Conservation (phyloP, 2,113 vertebrate genomes). For the Cyrtonyx montezumae region DNA sequence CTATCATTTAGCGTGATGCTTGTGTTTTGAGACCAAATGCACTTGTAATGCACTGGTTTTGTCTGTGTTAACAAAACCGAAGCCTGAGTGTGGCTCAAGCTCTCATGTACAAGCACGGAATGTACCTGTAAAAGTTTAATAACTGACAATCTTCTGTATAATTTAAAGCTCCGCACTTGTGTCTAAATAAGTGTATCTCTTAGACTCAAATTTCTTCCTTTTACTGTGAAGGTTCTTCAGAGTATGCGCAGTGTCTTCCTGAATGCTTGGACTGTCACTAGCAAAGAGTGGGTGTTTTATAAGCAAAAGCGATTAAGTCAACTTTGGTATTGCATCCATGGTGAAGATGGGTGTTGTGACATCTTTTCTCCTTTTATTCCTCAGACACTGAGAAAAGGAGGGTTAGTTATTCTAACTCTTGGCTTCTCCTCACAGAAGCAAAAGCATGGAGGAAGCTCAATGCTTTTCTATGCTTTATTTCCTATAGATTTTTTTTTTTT, state of each 20-base stretch:
- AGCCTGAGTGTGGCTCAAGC: background rate
- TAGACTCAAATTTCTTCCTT: background rate
- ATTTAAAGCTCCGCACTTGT: background rate
- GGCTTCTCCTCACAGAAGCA: background rate
- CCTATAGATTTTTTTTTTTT: background rate
- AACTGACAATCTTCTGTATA: background rate
- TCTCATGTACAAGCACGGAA: accelerated
- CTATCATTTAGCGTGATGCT: background rate
- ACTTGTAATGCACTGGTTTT: background rate
- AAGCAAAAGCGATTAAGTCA: background rate
- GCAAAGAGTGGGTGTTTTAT: background rate
- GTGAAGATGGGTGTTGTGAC: background rate
- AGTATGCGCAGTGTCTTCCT: background rate
- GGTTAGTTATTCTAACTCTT: background rate
- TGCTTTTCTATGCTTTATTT: background rate
- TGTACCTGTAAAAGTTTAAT: background rate
- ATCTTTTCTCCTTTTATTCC: background rate
- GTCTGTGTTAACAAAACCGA: background rate
- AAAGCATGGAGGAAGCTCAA: background rate
- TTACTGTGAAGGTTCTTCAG: constrained; percentile 6
- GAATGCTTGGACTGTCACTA: constrained; percentile 1
- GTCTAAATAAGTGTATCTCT: background rate
- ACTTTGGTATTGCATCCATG: background rate
- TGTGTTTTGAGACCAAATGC: background rate
- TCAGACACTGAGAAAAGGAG: background rate